A percentile compares a stretch with the other conserved stretches of the same genome.
These are phyloP conservation scores for Cavia aperea DNA, from an alignment of 2,113 vertebrate genomes.

Conservation along the genomic window DNA sequence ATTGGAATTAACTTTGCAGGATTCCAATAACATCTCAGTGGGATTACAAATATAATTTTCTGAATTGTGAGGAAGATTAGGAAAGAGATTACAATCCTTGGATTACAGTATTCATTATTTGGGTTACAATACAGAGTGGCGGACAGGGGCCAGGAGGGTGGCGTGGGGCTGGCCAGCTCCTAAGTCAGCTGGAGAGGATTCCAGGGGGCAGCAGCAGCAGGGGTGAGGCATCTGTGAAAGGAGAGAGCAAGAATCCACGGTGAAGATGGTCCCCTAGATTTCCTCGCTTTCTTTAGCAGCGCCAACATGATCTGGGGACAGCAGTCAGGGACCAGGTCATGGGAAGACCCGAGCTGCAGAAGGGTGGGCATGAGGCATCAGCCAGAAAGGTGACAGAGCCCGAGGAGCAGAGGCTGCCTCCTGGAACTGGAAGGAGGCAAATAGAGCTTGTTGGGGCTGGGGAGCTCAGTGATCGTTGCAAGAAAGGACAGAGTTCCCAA, in stretches of 20 bases:
- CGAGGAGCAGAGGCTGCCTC: neutral
- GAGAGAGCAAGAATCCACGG: neutral
- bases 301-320: neutral
- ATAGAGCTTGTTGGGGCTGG: neutral
- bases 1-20: too few species aligned
- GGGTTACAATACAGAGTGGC: neutral
- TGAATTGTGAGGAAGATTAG: too few species aligned
- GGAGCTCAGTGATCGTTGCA: neutral
- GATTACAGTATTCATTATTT: too few species aligned
- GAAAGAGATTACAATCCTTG: too few species aligned
- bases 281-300: neutral
- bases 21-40: too few species aligned
- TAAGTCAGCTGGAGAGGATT: neutral
- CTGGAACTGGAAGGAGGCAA: neutral
- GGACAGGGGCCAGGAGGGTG: accelerated
- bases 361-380: neutral
- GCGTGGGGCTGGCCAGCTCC: neutral
- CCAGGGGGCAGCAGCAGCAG: neutral
- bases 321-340: neutral
- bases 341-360: neutral
- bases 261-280: neutral
- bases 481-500: neutral
- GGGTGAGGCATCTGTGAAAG: neutral
- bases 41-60: too few species aligned
- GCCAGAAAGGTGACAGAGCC: neutral